These are phyloP conservation scores for Acronicta leporina DNA, from an alignment of 2,888 invertebrate species.

Conservation along the genomic window DNA sequence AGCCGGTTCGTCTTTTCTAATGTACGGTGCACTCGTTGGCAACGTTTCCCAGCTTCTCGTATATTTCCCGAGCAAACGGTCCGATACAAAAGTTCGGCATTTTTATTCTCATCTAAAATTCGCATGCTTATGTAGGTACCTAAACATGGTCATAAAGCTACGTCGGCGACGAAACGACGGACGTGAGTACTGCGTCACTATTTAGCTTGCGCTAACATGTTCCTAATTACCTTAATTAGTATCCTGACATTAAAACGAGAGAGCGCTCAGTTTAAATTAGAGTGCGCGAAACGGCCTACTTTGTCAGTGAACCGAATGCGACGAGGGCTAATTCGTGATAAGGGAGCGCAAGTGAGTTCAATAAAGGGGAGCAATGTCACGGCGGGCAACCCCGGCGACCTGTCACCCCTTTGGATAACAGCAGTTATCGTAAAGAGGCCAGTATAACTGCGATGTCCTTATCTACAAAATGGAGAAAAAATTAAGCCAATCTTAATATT, in stretches of 20 bases:
- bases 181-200: conserved; percentile 62
- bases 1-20: conserved; percentile 70
- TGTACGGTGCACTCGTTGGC: conserved; percentile 72
- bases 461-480: conserved; percentile 46
- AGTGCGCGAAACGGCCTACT: conserved; percentile 80
- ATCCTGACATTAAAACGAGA: conserved; percentile 78
- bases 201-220: conserved; percentile 74
- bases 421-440: conserved; percentile 71
- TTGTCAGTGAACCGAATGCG: conserved; percentile 81
- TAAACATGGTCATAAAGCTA: conserved; percentile 41
- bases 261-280: conserved; percentile 81
- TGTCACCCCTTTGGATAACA: conserved; percentile 70
- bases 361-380: conserved; percentile 80
- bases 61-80: conserved; percentile 60
- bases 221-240: conserved; percentile 85
- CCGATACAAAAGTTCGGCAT: conserved; percentile 45
- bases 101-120: conserved; percentile 40
- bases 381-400: conserved; percentile 67
- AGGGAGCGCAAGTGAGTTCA: conserved; percentile 79
- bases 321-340: conserved; percentile 83
- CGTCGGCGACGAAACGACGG: conserved; percentile 49
- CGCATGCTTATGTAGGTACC: conserved; percentile 14
- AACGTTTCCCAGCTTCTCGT: conserved; percentile 60
- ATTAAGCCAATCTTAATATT: conserved; percentile 54
- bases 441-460: conserved; percentile 50